Evolutionary conservation across 2,888 invertebrate genomes (phyloP).

Genomic region (Drosophila algonquin): DNA sequence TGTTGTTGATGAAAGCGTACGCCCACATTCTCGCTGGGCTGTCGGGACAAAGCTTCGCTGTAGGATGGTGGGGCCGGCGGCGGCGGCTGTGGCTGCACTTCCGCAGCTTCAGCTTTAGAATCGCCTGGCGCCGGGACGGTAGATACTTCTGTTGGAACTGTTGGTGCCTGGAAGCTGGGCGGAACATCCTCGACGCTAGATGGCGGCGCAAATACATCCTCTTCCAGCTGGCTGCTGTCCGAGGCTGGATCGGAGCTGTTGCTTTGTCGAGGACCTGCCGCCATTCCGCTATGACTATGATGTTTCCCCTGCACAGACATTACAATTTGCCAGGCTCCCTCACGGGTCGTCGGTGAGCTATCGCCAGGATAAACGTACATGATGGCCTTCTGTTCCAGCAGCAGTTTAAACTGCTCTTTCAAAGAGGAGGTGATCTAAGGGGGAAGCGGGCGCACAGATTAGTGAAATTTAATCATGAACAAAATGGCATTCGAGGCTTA

Average conservation of each 20-base stretch:
- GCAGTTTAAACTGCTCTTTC: slow-evolving; percentile 91
- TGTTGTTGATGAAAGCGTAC: slow-evolving; percentile 72
- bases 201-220: slow-evolving; percentile 77
- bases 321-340: slow-evolving; percentile 83
- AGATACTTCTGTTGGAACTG: slow-evolving; percentile 6
- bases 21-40: slow-evolving; percentile 40
- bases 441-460: background rate
- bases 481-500: slow-evolving; percentile 65
- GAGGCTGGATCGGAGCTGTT: slow-evolving; percentile 82
- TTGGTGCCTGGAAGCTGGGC: slow-evolving; percentile 42
- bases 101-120: slow-evolving; percentile 21
- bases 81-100: slow-evolving; percentile 52
- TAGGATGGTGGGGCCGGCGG: slow-evolving; percentile 72
- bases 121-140: slow-evolving; percentile 26
- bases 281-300: slow-evolving; percentile 35
- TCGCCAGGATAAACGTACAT: slow-evolving; percentile 89
- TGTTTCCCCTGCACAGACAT: slow-evolving; percentile 80
- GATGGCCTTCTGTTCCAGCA: slow-evolving; percentile 91
- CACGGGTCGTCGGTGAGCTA: slow-evolving; percentile 80
- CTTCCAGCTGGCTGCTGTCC: slow-evolving; percentile 80
- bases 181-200: slow-evolving; percentile 60
- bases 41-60: slow-evolving; percentile 62
- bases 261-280: slow-evolving; percentile 63
- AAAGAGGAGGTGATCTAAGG: slow-evolving; percentile 89
- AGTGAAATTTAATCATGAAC: slow-evolving; percentile 15